Evolutionary conservation across 2,797 vertebrate species (phyloP), one percentile per base, ranked within the genome.

Genomic region (Cirrhinus mrigala): DNA sequence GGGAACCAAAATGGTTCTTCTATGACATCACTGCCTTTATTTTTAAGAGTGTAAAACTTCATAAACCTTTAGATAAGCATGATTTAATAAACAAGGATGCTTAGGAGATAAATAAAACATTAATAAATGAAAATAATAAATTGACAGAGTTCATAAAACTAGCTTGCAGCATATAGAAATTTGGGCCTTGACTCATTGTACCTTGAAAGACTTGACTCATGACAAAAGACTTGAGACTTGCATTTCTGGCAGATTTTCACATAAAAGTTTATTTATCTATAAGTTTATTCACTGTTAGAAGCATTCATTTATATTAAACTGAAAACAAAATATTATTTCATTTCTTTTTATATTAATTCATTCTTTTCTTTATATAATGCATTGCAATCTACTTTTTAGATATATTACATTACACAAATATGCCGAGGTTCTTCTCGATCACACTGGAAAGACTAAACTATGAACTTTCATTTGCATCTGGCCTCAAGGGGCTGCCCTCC

Each of bases 401-500:
- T 48, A 11, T 83, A 52, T 40, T 52, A 62, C 7, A 37, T 46
- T 44, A 71, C 4, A 8, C 18, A 22, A 15, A 54, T 18, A 20
- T 81, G 48, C 5, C 14, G 9, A 62, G 48, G 11, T 37, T 40
- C 0, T 14, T 54, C 14, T 56, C 8, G 56, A 24, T 56, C 16
- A 24, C 29, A 16, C 27, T 73, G 44, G 44, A 52, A 68, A 80
- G 62, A 64, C 9, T 75, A 70, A 66, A 18, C 40, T 4, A 82
- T 46, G 14, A 16, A 56, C 48, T 84, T 66, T 37, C 58, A 29
- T 40, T 79, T 86, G 44, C 18, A 29, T 85, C 73, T n/a, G 82
- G 52, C 69, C 56, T 40, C 64, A 64, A 58, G 15, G 56, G n/a
- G 52, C n/a, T 64, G 62, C 37, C 9, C n/a, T 89, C 86, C 22